Conservation (phyloP, 2,113 vertebrate species). For the Calidris pygmaea region DNA sequence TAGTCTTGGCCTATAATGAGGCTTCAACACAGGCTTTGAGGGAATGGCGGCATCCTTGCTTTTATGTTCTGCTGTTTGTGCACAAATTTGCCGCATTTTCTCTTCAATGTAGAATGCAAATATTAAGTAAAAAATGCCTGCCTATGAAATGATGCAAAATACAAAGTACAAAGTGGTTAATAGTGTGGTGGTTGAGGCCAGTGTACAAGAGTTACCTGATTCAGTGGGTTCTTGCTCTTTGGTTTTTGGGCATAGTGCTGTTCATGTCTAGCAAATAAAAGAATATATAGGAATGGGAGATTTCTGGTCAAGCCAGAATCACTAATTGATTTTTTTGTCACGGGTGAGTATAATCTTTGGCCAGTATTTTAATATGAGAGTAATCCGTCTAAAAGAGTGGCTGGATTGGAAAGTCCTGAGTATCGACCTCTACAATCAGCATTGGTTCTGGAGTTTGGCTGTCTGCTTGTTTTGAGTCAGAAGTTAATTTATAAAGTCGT, state of each 20-base stretch:
- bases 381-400: not conserved
- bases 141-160: not conserved
- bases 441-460: not conserved
- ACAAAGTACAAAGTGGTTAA: not conserved
- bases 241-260: not conserved
- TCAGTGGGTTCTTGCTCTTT: not conserved
- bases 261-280: not conserved
- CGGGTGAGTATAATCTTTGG: not conserved
- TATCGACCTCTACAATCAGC: not conserved
- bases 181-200: not conserved
- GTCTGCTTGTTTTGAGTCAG: not conserved
- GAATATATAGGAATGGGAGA: not conserved
- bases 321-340: not conserved
- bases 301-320: not conserved
- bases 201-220: not conserved
- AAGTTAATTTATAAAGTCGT: not conserved
- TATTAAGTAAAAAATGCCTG: not conserved
- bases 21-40: not conserved
- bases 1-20: not conserved
- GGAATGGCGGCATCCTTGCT: not conserved
- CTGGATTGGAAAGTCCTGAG: not conserved
- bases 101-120: not conserved
- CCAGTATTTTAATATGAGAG: not conserved
- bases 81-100: not conserved
- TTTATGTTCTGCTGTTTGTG: not conserved